Percentiles rank a stretch among this genome's conserved stretches.
These are phyloP conservation scores for Morus bassanus DNA, from an alignment of 2,797 vertebrate species.

Conservation along the genomic window DNA sequence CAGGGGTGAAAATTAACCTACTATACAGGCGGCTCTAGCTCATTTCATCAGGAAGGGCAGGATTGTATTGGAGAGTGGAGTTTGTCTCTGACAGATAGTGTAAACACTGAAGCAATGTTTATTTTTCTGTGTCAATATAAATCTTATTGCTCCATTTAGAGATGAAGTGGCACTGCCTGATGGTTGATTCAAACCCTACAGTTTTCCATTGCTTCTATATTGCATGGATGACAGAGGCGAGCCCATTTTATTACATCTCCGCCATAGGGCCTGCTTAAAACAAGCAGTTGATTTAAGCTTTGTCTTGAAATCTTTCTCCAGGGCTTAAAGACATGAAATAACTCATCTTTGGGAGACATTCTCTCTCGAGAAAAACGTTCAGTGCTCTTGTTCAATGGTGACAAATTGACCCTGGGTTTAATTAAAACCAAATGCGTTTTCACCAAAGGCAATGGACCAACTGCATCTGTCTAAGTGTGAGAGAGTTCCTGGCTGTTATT, in stretches of 20 bases:
- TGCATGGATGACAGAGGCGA: background rate
- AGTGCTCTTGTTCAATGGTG: background rate
- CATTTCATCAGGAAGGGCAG: background rate
- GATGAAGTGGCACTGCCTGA: background rate
- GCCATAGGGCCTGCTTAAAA: background rate
- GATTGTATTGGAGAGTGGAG: background rate
- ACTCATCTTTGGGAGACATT: background rate
- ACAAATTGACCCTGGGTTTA: background rate
- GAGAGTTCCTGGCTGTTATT: background rate
- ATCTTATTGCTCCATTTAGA: background rate
- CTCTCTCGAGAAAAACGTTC: background rate
- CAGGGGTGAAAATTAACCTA: background rate
- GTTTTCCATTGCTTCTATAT: background rate
- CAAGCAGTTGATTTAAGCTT: background rate
- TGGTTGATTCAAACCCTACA: background rate
- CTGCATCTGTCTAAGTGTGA: background rate
- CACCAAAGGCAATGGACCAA: background rate
- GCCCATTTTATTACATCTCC: background rate
- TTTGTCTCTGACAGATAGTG: background rate
- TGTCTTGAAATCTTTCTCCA: conserved; percentile 55
- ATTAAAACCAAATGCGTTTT: background rate
- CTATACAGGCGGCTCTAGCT: background rate
- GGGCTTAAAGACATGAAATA: conserved; percentile 35
- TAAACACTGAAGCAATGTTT: background rate
- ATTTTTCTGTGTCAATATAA: background rate